Base-by-base conservation (phyloP, 2,113 vertebrate species). In the Zosterops japonicus region DNA sequence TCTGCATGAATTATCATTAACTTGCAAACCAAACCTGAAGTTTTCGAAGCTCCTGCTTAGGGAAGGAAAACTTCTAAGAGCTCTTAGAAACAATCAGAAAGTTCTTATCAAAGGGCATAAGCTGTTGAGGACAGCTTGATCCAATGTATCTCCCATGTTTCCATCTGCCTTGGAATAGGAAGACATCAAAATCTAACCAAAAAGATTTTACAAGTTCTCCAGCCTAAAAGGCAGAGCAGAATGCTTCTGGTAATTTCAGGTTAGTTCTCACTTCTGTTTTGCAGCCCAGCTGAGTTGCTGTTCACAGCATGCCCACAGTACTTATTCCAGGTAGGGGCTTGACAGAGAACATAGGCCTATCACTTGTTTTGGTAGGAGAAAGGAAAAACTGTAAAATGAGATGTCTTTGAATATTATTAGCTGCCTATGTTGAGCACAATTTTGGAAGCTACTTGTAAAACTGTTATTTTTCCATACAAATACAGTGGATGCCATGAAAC, bases 361-460 rank as follows among this genome's bases (percentile, higher is more conserved):
- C 8, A 23, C 24, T 87, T 68, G 16, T 65, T 87, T 57, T 84
- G 44, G 31, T 47, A 63, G 49, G 36, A 85, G 74, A 80, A 68
- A 89, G 70, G 41, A 55, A 78, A 60, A 83, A 49, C 12, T 56
- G 6, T 55, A 52, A 56, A 63, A 21, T 55, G 47, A 67, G 41
- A 27, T 88, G 47, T 61, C 11, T 83, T 90, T 53, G 33, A 25
- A 33, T 92, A 60, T 36, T 83, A 68, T 49, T 94, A 86, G 57
- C 25, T 89, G 47, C 60, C 69, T 90, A 3, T 61, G 31, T 41
- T 80, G 33, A 94, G 39, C n/a, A 60, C 69, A 74, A 85, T 77
- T 95, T 86, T 88, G 76, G 60, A 94, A 94, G 44, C 75, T 93
- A 81, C 72, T 88, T 93, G 55, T 91, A 77, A 69, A 94, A 39